These are phyloP conservation scores for Dicrurus megarhynchus DNA, from an alignment of 2,113 vertebrate genomes.

Conservation along the genomic window DNA sequence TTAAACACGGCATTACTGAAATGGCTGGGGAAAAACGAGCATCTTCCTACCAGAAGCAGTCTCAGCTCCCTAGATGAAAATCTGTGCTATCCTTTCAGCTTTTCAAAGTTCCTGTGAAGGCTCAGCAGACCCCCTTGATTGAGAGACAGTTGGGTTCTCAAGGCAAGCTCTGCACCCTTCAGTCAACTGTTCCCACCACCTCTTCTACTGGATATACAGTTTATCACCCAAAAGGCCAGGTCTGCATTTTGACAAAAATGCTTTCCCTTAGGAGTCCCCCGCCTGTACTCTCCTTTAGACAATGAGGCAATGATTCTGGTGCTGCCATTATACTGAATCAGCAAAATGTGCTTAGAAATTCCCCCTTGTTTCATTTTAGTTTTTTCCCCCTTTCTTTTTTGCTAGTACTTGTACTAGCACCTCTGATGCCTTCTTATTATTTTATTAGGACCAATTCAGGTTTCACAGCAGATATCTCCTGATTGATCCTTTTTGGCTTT, in stretches of 20 bases:
- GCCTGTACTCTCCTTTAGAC: not conserved
- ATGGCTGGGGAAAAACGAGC: not conserved
- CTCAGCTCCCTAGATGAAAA: not conserved
- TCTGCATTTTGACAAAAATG: not conserved
- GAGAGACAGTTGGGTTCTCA: not conserved
- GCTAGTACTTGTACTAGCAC: not conserved
- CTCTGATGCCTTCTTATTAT: not conserved
- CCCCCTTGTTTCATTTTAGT: not conserved
- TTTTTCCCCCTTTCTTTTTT: not conserved
- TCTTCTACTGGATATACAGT: not conserved
- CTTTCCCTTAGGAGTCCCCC: not conserved
- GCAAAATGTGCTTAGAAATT: not conserved
- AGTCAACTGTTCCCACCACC: not conserved
- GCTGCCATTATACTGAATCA: not conserved
- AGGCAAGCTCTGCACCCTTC: not conserved
- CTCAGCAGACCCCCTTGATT: not conserved
- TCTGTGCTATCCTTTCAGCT: not conserved
- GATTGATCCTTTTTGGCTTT: conserved; percentile 56
- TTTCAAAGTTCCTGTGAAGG: not conserved
- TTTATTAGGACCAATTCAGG: conserved; percentile 29
- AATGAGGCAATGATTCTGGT: not conserved
- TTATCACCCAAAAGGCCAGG: not conserved
- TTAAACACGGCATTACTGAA: not conserved
- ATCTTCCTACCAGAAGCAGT: not conserved
- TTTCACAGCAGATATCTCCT: conserved; percentile 32